A percentile compares a stretch with the other conserved stretches of the same genome.
These are phyloP conservation scores for Pipistrellus pygmaeus DNA, from an alignment of 2,797 vertebrate genomes.

Conservation along the genomic window DNA sequence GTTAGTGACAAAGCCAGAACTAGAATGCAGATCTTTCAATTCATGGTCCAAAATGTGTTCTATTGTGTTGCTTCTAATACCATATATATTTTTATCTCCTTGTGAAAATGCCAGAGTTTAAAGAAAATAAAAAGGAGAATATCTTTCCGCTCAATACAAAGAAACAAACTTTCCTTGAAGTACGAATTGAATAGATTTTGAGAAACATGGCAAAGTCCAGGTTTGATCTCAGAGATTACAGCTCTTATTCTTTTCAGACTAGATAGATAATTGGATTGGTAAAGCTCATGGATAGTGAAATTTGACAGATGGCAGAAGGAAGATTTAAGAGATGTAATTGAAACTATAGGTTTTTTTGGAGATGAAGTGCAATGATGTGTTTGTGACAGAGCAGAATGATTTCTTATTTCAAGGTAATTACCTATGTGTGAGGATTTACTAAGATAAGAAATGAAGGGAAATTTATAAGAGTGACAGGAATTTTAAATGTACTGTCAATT, in stretches of 20 bases:
- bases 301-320: neutral
- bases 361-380: neutral
- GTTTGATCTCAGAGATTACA: conserved; percentile 46
- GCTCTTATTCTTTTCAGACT: conserved; percentile 18
- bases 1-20: neutral
- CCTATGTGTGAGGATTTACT: neutral
- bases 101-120: neutral
- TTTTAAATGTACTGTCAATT: neutral
- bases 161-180: conserved; percentile 1
- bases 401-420: conserved; percentile 13
- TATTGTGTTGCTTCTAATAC: neutral
- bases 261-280: conserved; percentile 10
- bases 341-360: conserved; percentile 2
- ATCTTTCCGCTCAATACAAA: conserved; percentile 16
- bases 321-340: conserved; percentile 45
- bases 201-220: neutral
- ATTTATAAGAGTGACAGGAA: neutral
- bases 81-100: neutral
- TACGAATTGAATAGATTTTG: neutral
- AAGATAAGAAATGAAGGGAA: neutral
- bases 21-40: neutral
- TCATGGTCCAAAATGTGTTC: neutral
- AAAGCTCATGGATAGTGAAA: neutral
- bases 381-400: neutral
- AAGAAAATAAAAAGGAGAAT: conserved; percentile 1